A percentile compares a stretch with the other conserved stretches of the same genome.
These are phyloP conservation scores for Graphium colonna DNA, from an alignment of 2,888 invertebrate species.

Conservation along the genomic window DNA sequence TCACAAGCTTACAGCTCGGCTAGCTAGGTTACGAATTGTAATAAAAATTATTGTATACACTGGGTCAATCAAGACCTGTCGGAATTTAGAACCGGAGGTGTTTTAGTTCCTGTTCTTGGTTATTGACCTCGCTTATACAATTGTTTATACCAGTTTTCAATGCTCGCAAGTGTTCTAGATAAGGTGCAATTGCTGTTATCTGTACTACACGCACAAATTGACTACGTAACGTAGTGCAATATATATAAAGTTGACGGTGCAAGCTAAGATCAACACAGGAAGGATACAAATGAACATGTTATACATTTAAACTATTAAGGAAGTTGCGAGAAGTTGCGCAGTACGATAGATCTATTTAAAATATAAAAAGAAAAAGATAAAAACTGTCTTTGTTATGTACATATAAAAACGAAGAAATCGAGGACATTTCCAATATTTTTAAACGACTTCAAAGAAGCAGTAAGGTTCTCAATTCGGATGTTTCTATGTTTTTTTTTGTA, in stretches of 20 bases:
- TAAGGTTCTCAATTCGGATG: too few species aligned
- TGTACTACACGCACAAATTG: conserved; percentile 1
- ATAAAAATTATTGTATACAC: background rate
- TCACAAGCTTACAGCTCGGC: background rate
- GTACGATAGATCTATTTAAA: too few species aligned
- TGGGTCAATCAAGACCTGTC: conserved; percentile 14
- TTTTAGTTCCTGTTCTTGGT: conserved; percentile 19
- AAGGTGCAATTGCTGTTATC: conserved; percentile 8
- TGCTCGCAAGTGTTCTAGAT: conserved; percentile 12
- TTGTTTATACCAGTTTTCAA: conserved; percentile 17
- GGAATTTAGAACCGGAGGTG: conserved; percentile 21
- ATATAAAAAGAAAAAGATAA: too few species aligned
- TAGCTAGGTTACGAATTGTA: background rate
- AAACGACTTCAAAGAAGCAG: too few species aligned
- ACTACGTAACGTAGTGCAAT: background rate
- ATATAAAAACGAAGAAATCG: too few species aligned
- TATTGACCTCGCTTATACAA: conserved; percentile 23
- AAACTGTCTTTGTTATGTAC: too few species aligned
- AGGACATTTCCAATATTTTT: too few species aligned
- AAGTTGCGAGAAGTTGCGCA: too few species aligned
- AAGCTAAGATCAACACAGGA: background rate
- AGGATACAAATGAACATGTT: background rate
- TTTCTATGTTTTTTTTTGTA: too few species aligned
- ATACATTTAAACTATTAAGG: too few species aligned
- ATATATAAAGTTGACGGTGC: background rate